Evolutionary conservation across 2,113 vertebrate species (phyloP).

Genomic region (Chloroceryle aenea): DNA sequence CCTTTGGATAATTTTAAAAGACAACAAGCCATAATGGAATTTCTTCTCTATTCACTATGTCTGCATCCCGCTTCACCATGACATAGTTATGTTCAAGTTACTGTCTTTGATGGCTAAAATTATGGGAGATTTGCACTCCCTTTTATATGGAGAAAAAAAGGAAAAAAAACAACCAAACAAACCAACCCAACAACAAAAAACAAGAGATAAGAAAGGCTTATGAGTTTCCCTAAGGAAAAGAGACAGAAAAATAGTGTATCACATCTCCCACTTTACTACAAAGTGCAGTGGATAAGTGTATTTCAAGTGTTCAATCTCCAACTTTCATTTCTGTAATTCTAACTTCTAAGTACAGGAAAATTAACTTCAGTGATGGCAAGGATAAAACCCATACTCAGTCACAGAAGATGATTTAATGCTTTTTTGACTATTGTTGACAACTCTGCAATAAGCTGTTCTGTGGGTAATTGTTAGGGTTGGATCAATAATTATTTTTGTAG

Average conservation of each 20-base stretch:
- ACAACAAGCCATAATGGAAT: background rate
- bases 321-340: background rate
- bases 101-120: background rate
- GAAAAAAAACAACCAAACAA: rapidly evolving
- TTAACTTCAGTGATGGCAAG: background rate
- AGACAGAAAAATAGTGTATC: background rate
- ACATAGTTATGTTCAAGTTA: background rate
- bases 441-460: background rate
- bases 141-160: background rate
- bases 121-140: background rate
- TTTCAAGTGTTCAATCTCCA: background rate
- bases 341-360: background rate
- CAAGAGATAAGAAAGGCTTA: background rate
- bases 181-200: too few relatives aligned
- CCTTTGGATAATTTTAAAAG: background rate
- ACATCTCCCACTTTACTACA: background rate
- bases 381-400: background rate
- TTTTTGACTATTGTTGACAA: background rate
- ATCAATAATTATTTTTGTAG: slow-evolving; percentile 23
- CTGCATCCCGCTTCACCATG: background rate
- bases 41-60: background rate
- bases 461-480: background rate
- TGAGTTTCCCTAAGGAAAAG: background rate
- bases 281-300: background rate
- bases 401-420: background rate